Evolutionary conservation across 2,113 vertebrate species (phyloP).

Genomic region (Pyrgilauda ruficollis): DNA sequence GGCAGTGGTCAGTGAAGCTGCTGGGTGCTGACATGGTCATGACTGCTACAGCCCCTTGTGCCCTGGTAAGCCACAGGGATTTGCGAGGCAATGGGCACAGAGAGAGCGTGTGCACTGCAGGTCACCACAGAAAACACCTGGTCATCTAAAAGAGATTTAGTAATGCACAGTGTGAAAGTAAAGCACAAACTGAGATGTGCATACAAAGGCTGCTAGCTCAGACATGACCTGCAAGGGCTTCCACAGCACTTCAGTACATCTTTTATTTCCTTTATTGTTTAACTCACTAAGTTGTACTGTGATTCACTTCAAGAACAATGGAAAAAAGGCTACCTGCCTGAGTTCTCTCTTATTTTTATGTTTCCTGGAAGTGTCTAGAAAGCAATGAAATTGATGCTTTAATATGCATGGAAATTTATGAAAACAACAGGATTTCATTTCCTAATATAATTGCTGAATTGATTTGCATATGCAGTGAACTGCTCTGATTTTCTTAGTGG

Average conservation of each 20-base stretch:
- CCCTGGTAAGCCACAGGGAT: neutral
- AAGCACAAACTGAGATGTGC: neutral
- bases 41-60: neutral
- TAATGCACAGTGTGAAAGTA: neutral
- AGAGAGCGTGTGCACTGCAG: neutral
- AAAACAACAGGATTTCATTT: conserved; percentile 41
- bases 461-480: conserved; percentile 15
- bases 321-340: neutral
- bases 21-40: neutral
- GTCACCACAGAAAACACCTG: neutral
- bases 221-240: neutral
- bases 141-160: neutral
- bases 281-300: neutral
- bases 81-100: neutral
- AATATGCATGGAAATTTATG: conserved; percentile 7
- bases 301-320: neutral
- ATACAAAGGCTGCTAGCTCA: neutral
- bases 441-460: conserved; percentile 14
- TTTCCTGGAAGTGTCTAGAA: conserved; percentile 24
- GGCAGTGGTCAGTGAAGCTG: neutral
- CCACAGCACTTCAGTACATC: neutral
- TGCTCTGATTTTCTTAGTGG: conserved; percentile 40
- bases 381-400: neutral
- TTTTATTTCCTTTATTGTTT: neutral
- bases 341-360: neutral